A percentile compares a stretch with the other conserved stretches of the same genome.
Conservation (phyloP, 2,113 vertebrate genomes). For the Otolemur garnettii region DNA sequence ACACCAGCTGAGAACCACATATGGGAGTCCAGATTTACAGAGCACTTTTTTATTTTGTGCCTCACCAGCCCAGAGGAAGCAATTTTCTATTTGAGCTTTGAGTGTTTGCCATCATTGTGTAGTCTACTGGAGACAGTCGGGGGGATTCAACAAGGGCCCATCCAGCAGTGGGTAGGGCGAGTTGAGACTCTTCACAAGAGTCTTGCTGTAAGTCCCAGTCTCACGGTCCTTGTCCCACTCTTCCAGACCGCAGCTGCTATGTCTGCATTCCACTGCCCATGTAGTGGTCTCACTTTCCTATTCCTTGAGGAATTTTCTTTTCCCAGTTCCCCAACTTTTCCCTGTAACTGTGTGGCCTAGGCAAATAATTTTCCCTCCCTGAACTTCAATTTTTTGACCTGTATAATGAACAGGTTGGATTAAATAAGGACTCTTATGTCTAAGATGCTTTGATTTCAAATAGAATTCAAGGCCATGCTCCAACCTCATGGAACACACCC, state of each 20-base stretch:
- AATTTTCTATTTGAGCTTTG: slow-evolving; percentile 88
- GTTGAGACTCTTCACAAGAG: not conserved
- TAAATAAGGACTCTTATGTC: not conserved
- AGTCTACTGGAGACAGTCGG: slow-evolving; percentile 82
- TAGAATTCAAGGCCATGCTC: not conserved
- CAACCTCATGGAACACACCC: not conserved
- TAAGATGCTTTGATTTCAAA: not conserved
- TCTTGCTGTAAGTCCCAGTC: not conserved
- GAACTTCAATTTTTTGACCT: not conserved
- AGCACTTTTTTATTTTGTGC: slow-evolving; percentile 86
- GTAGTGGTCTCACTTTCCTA: not conserved
- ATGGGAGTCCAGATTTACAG: slow-evolving; percentile 89
- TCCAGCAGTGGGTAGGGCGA: not conserved
- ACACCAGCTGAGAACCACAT: slow-evolving; percentile 90
- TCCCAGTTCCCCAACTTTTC: not conserved
- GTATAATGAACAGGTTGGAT: not conserved
- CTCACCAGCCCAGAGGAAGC: slow-evolving; percentile 88
- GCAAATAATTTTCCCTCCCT: not conserved
- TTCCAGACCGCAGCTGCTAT: not conserved
- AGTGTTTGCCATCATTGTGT: slow-evolving; percentile 85
- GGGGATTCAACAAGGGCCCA: slow-evolving; percentile 55
- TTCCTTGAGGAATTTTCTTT: not conserved
- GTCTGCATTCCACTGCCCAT: not conserved
- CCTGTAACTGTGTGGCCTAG: not conserved
- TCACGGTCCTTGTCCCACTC: not conserved